Evolutionary conservation across 1,140 invertebrate genomes (phyloP), one percentile per base, ranked within the genome.

Genomic region (Drosophila teissieri): DNA sequence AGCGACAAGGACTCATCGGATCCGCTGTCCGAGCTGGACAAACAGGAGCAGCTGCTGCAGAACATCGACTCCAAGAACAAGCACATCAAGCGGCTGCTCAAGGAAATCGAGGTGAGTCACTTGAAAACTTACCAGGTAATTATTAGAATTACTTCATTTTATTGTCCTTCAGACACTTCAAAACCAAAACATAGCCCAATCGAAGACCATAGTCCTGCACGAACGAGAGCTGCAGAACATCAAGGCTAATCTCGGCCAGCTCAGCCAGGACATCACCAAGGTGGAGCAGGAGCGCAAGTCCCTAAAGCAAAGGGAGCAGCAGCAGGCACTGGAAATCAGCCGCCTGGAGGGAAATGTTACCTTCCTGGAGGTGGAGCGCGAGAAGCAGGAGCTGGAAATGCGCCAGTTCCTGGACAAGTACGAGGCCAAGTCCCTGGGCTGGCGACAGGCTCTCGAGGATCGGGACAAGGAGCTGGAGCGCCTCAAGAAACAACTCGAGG

Each of bases 1-100:
- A 92, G 91, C 45, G 91, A 92, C 51, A 92, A 91, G 53, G 92
- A 92, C 51, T 92, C 92, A 0, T 91, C 91, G 31, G 91, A 92
- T 68, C 91, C 88, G 0, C 46, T 92, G 0, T 92, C 92, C 6
- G 92, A 92, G 34, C 40, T 92, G 53, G 91, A 92, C 49, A 90
- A 89, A 17, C 91, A 92, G 52, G 86, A 92, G 34, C 73, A 92
- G n/a, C 61, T 92, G 2, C 69, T 92, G n/a, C 80, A 80, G 1
- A 92, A 92, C 36, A 92, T 92, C 3, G 89, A 90, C 40, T 53
- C 78, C 4, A 92, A 92, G 19, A 92, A 92, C 53, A 92, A 92
- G n/a, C 92, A 92, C 54, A 92, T 92, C 10, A 92, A 92, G 46
- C 73, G 92, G 6, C 54, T 92, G 11, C 57, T 92, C 0, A 75